phyloP scores from a whole-genome alignment of 1,140 invertebrate species.

The Odontomachus brunneus region DNA sequence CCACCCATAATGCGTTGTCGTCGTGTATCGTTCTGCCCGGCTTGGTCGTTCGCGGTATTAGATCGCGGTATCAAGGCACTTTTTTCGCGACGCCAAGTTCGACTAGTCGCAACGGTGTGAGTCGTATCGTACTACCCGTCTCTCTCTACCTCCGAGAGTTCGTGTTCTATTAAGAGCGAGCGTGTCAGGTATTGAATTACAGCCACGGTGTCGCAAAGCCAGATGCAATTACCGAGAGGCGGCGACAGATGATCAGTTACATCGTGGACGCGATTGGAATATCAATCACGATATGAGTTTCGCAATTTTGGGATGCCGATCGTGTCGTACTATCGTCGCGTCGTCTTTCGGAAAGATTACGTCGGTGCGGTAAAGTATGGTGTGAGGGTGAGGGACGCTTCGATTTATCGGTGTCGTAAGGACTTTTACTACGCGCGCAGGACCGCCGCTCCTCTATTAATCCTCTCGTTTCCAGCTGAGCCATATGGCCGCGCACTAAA shows the following conservation, averaged over 20 bases:
- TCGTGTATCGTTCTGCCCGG: background rate
- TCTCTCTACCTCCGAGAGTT: background rate
- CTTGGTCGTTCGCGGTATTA: background rate
- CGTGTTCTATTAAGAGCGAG: constrained; percentile 58
- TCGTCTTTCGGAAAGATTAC: constrained; percentile 9
- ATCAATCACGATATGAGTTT: constrained; percentile 60
- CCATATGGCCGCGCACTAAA: constrained; percentile 3
- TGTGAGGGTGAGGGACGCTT: background rate
- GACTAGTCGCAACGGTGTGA: background rate
- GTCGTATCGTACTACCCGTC: background rate
- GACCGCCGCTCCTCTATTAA: constrained; percentile 11
- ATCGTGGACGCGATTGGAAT: constrained; percentile 61
- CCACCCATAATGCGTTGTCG: background rate
- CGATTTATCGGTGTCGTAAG: constrained; percentile 38
- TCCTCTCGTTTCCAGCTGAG: background rate
- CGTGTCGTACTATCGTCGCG: constrained; percentile 6
- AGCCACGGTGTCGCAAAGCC: constrained; percentile 55
- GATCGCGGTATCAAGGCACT: background rate
- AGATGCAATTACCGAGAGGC: constrained; percentile 64
- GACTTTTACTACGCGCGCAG: constrained; percentile 29
- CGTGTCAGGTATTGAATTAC: constrained; percentile 66
- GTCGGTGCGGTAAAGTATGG: background rate
- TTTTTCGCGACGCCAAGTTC: background rate
- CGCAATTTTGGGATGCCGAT: constrained; percentile 41
- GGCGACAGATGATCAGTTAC: constrained; percentile 56